Evolutionary conservation across 2,113 vertebrate genomes (phyloP), one percentile per base, ranked within the genome.

Genomic region (Electrona antarctica): DNA sequence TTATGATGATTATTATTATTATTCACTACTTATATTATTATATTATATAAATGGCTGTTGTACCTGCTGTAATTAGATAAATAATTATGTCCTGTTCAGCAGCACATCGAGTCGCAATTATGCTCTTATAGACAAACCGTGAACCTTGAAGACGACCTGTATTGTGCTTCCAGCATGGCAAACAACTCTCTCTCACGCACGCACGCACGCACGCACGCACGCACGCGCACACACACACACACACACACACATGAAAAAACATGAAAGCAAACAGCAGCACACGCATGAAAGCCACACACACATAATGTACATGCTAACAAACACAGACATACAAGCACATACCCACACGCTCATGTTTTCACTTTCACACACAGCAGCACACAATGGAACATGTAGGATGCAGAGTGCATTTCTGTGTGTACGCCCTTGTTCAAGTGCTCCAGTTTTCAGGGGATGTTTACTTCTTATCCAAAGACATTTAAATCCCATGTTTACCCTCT

Each of bases 151-250:
- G 84, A 86, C 86, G 87, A 87, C 82, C 80, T 61, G 73, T 77
- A 60, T 85, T 86, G 76, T 86, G 83, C 82, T 88, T 84, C 79
- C 70, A 84, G 84, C 77, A 78, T 85, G 83, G 80, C 86, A 89
- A 91, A 87, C 80, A 81, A 67, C 80, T 76, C 21, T 76, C 21
- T 4, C 33, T 4, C 33, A 41, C 33, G 5, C 33, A 41, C 33
- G 5, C 33, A 41, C 33, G 2, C 33, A 41, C 33, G 2, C 33
- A 41, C 55, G 64, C 29, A 61, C 33, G 57, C 60, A 46, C 50
- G 48, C 56, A 69, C 13, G 8, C 11, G 4, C 11, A 13, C 52
- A 52, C 8, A 45, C 55, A 48, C 52, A 57, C 64, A 69, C 65
- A 69, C 58, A 57, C 55, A 59, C 66, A 56, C 9, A 63, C 56